These are phyloP conservation scores for Solenopsis invicta DNA, from an alignment of 1,140 invertebrate genomes.

Conservation along the genomic window DNA sequence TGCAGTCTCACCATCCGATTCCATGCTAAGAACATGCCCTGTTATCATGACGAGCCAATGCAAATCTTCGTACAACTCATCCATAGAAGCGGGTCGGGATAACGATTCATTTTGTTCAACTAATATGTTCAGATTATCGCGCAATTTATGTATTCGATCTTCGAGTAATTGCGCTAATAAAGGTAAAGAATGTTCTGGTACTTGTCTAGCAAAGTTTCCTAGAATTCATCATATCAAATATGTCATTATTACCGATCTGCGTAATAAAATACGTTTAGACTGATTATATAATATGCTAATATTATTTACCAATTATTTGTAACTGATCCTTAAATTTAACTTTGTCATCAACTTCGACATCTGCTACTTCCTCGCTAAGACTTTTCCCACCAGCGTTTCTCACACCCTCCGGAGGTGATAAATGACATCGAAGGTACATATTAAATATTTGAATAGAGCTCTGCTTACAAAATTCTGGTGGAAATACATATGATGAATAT, in stretches of 20 bases:
- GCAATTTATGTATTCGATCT: conserved; percentile 89
- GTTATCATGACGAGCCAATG: conserved; percentile 95
- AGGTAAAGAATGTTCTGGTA: conserved; percentile 88
- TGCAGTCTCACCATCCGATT: conserved; percentile 92
- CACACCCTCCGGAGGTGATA: conserved; percentile 93
- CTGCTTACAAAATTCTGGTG: conserved; percentile 87
- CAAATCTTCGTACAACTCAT: conserved; percentile 93
- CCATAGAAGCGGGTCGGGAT: conserved; percentile 87
- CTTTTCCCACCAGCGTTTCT: conserved; percentile 86
- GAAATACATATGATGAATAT: conserved; percentile 88
- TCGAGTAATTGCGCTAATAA: conserved; percentile 89
- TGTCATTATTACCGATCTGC: background rate
- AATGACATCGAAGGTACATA: conserved; percentile 93
- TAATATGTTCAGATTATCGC: conserved; percentile 89
- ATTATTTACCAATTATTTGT: conserved; percentile 88
- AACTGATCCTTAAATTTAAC: conserved; percentile 91
- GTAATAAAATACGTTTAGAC: conserved; percentile 41
- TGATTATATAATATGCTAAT: background rate
- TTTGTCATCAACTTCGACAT: conserved; percentile 91
- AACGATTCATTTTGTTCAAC: conserved; percentile 87
- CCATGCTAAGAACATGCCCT: conserved; percentile 91
- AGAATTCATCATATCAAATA: conserved; percentile 39
- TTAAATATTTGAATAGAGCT: conserved; percentile 91
- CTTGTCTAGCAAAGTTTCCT: conserved; percentile 86
- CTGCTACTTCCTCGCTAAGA: conserved; percentile 88